phyloP scores from a whole-genome alignment of 53 echinoderm and acorn worm species.

The Actinopyga echinites region DNA sequence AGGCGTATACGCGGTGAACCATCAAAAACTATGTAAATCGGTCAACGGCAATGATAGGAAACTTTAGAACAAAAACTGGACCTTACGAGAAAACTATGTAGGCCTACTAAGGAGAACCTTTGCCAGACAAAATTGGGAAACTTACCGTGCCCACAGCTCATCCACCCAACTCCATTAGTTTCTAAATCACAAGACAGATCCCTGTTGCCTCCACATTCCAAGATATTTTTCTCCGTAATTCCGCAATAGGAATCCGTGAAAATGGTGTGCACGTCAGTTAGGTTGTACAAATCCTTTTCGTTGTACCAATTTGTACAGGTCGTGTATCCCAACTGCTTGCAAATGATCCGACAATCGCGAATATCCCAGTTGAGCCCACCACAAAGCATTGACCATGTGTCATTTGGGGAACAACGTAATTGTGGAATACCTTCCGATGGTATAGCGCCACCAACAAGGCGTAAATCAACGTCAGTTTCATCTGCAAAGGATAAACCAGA shows the following conservation, averaged over 20 bases:
- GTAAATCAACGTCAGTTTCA: background rate
- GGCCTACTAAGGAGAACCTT: too few species aligned
- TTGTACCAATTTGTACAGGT: background rate
- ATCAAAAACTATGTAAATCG: too few species aligned
- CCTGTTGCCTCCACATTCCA: background rate
- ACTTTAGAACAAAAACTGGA: too few species aligned
- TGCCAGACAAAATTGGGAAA: background rate
- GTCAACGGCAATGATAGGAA: too few species aligned
- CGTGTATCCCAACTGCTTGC: background rate
- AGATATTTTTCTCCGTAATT: background rate
- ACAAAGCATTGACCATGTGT: constrained; percentile 6
- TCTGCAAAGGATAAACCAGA: background rate
- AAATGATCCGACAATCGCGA: constrained; percentile 14
- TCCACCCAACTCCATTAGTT: background rate
- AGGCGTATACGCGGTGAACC: too few species aligned
- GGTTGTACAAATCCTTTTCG: background rate
- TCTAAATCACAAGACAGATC: background rate
- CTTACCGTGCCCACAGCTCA: constrained; percentile 31
- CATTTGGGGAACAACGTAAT: constrained; percentile 1
- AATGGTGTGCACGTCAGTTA: background rate
- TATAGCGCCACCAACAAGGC: background rate
- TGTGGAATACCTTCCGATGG: constrained; percentile 12
- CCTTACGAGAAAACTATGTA: too few species aligned
- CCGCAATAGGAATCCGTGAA: background rate
- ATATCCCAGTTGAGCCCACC: constrained; percentile 5